phyloP scores from a whole-genome alignment of 2,113 vertebrate genomes.

The Festucalex cinctus region DNA sequence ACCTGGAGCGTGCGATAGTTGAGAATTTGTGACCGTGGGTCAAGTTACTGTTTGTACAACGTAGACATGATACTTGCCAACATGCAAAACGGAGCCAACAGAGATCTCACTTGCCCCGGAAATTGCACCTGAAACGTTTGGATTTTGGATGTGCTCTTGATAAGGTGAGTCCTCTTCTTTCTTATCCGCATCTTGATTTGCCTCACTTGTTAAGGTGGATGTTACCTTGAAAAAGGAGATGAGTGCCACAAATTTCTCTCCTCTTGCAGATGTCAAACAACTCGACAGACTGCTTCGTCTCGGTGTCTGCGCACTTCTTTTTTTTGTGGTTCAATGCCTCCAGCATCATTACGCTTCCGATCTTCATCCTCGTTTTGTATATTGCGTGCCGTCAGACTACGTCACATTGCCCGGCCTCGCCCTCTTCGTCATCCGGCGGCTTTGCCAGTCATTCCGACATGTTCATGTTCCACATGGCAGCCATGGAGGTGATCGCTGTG shows the following conservation, averaged over 20 bases:
- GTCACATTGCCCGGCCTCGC: not conserved
- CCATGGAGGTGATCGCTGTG: constrained; percentile 2
- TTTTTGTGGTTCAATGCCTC: accelerated
- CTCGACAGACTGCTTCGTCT: not conserved
- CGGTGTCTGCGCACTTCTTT: not conserved
- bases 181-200: not conserved
- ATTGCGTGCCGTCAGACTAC: not conserved
- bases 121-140: not conserved
- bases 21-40: not conserved
- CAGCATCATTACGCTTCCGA: constrained; percentile 10
- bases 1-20: not conserved
- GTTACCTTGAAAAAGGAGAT: no score
- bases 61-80: not conserved
- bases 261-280: not conserved
- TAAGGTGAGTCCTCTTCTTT: not conserved
- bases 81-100: not conserved
- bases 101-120: not conserved
- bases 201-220: no score
- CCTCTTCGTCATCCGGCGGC: not conserved
- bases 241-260: no score
- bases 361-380: constrained; percentile 14
- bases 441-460: constrained; percentile 12
- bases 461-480: constrained; percentile 29
- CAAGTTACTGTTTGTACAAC: constrained; percentile 1
- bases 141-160: not conserved